These are phyloP conservation scores for Nanger granti DNA, from an alignment of 2,113 vertebrate genomes.

Conservation along the genomic window DNA sequence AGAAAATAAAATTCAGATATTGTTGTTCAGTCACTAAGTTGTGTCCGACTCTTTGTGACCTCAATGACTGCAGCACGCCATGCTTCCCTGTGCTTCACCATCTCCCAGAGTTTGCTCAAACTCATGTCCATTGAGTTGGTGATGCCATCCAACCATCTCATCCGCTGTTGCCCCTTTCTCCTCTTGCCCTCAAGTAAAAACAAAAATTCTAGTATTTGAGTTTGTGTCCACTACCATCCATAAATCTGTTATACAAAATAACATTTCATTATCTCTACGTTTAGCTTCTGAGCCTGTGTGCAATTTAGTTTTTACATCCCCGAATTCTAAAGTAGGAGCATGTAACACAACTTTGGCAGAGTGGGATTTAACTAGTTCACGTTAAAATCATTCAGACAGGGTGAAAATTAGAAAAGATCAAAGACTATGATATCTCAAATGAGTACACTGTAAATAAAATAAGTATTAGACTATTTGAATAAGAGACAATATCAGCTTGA, in stretches of 20 bases:
- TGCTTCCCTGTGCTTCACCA: background rate
- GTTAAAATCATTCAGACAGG: background rate
- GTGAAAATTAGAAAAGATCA: background rate
- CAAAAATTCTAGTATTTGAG: background rate
- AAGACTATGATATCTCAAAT: background rate
- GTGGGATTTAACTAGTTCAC: rapidly evolving
- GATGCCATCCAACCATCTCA: background rate
- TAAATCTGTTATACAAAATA: background rate
- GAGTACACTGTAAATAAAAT: background rate
- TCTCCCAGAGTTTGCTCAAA: background rate
- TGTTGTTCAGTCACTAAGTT: background rate
- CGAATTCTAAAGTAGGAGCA: rapidly evolving
- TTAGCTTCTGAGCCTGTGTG: background rate
- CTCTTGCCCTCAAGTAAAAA: background rate
- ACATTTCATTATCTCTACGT: background rate
- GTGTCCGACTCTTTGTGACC: background rate
- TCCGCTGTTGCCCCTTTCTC: background rate
- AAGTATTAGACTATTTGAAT: background rate
- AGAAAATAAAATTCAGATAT: background rate
- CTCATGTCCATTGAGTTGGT: background rate
- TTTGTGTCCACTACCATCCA: background rate
- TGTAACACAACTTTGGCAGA: rapidly evolving
- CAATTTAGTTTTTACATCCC: background rate
- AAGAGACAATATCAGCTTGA: background rate
- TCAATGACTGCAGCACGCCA: background rate